Evolutionary conservation across 37 sponge, comb jelly and placozoan species (phyloP), one percentile per base, ranked within the genome.

Genomic region (Theonella swinhoei): DNA sequence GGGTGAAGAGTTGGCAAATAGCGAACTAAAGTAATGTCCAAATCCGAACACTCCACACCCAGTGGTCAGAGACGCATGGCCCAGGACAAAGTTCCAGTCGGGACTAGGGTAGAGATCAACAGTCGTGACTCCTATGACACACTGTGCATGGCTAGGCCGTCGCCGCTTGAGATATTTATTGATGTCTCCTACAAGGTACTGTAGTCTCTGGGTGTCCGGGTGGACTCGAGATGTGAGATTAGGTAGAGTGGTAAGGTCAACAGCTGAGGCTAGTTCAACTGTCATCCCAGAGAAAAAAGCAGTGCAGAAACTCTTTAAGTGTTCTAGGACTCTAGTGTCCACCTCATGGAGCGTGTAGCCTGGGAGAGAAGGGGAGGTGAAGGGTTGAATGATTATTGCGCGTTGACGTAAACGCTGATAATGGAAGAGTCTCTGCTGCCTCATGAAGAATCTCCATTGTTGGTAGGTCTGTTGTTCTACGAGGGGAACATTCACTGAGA

Each of bases 81-180:
- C 97, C 30, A 97, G 85, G 28, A 89, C 92, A 75, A 97, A 97
- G 80, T 97, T 97, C 90, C 92, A 91, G 41, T 89, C 83, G 3
- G 84, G 87, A n/a, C 78, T 47, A 0, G 97, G 97, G 79, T 94
- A 97, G 0, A 97, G 82, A 63, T 97, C 97, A 8, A 80, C 86
- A 31, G 79, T 70, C 19, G 92, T 91, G 1, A 97, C 88, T 0
- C 88, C 94, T 37, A 91, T 31, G 1, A 85, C 59, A 68, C 88
- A 82, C 43, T 78, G 85, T 9, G 83, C 80, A 1, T 86, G 74
- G 29, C 54, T 73, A 0, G 75, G 80, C 66, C 74, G 39, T 1
- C 69, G 64, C 9, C 39, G 30, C 25, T 74, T 35, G 11, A 95
- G 72, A 66, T 63, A 76, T 9, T 63, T 78, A 2, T 83, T 32